These are phyloP conservation scores for Corythoichthys haematopterus DNA, from an alignment of 2,113 vertebrate genomes.

Conservation along the genomic window DNA sequence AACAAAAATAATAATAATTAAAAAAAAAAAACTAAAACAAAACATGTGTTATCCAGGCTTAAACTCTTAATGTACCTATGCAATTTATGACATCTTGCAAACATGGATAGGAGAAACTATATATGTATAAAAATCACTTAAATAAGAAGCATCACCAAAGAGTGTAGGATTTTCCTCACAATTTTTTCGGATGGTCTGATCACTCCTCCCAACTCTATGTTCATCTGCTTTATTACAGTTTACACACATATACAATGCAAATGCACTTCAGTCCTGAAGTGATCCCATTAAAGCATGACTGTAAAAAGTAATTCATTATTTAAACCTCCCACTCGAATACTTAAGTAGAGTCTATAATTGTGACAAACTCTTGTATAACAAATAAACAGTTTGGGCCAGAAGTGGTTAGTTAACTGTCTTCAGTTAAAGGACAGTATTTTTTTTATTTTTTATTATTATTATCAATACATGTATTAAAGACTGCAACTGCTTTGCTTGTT, in stretches of 20 bases:
- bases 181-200: background rate
- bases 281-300: constrained; percentile 1
- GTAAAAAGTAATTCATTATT: background rate
- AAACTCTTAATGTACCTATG: background rate
- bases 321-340: background rate
- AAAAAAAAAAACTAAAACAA: no score
- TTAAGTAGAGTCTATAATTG: background rate
- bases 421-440: no score
- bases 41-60: background rate
- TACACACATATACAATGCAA: constrained; percentile 1
- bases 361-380: constrained; percentile 4
- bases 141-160: background rate
- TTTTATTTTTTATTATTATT: no score
- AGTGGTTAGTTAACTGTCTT: background rate
- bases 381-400: background rate
- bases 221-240: background rate
- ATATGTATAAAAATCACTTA: background rate
- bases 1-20: no score
- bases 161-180: background rate
- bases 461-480: no score
- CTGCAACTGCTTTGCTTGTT: no score
- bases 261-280: background rate
- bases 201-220: background rate
- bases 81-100: background rate
- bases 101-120: background rate